Evolutionary conservation across 2,888 invertebrate genomes (phyloP).

Genomic region (Ectemnius lituratus): DNA sequence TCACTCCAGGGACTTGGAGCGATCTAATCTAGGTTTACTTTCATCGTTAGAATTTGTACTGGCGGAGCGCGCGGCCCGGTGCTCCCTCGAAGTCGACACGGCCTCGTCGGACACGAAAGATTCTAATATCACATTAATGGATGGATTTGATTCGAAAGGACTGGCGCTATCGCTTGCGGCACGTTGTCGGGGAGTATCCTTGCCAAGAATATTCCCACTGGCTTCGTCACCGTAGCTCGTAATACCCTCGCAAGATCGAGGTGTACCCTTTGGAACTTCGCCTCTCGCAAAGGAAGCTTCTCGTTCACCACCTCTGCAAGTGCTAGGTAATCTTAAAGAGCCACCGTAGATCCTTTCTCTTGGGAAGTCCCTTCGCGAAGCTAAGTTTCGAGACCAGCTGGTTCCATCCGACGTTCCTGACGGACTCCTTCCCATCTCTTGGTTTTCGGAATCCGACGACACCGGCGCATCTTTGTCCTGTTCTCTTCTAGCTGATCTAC

Average conservation of each 20-base stretch:
- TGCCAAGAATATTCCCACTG: not conserved
- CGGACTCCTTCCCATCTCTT: not conserved
- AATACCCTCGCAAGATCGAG: constrained; percentile 38
- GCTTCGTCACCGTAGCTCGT: constrained; percentile 27
- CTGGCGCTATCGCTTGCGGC: constrained; percentile 22
- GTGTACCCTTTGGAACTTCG: constrained; percentile 8
- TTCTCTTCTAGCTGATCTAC: not conserved
- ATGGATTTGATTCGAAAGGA: constrained; percentile 73
- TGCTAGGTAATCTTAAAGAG: constrained; percentile 61
- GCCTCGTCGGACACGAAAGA: constrained; percentile 66
- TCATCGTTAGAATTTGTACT: constrained; percentile 73
- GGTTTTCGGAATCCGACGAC: not conserved
- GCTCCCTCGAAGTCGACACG: constrained; percentile 53
- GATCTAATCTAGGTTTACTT: constrained; percentile 76
- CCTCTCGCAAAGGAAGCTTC: constrained; percentile 4
- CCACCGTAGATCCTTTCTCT: constrained; percentile 57
- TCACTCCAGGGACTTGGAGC: constrained; percentile 75
- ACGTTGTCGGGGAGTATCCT: constrained; percentile 5
- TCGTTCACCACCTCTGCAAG: constrained; percentile 35
- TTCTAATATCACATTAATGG: constrained; percentile 77
- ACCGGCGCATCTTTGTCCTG: not conserved
- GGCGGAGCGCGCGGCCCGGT: constrained; percentile 55
- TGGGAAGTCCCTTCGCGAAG: constrained; percentile 13
- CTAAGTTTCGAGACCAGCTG: constrained; percentile 25
- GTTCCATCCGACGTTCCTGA: constrained; percentile 1